Percentiles rank a stretch among this genome's conserved stretches.
phyloP scores from a whole-genome alignment of 1,140 invertebrate species.

The Kradibia gibbosae region DNA sequence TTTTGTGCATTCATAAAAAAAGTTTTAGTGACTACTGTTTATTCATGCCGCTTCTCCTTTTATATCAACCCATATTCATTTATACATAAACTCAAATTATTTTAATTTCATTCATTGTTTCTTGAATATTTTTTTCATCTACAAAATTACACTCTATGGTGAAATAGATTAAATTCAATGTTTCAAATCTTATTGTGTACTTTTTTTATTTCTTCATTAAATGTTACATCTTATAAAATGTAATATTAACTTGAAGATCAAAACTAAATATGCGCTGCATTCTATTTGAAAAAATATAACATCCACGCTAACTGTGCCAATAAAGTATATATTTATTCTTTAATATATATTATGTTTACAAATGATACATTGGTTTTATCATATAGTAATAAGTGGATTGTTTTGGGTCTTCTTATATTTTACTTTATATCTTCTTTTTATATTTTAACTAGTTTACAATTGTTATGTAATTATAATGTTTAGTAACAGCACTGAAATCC shows the following conservation, averaged over 20 bases:
- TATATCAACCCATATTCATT: background rate
- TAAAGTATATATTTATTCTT: background rate
- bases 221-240: slow-evolving; percentile 47
- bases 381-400: background rate
- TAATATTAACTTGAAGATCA: slow-evolving; percentile 33
- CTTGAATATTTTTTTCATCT: background rate
- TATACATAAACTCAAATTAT: too few species aligned
- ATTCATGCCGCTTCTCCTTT: background rate
- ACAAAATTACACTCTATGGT: background rate
- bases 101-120: too few species aligned
- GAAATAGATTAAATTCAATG: background rate
- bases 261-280: slow-evolving; percentile 22
- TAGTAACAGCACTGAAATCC: background rate
- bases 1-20: slow-evolving; percentile 78
- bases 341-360: background rate
- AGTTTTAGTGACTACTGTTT: slow-evolving; percentile 38
- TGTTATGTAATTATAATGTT: background rate
- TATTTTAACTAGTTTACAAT: slow-evolving; percentile 1
- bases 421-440: too few species aligned
- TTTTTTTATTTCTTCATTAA: slow-evolving; percentile 40
- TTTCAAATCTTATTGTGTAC: background rate
- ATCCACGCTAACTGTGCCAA: slow-evolving; percentile 29
- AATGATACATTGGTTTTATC: background rate
- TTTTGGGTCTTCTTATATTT: background rate
- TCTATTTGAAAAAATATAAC: slow-evolving; percentile 16